Conservation (phyloP, 2,113 vertebrate genomes). For the Dendropsophus ebraccatus region DNA sequence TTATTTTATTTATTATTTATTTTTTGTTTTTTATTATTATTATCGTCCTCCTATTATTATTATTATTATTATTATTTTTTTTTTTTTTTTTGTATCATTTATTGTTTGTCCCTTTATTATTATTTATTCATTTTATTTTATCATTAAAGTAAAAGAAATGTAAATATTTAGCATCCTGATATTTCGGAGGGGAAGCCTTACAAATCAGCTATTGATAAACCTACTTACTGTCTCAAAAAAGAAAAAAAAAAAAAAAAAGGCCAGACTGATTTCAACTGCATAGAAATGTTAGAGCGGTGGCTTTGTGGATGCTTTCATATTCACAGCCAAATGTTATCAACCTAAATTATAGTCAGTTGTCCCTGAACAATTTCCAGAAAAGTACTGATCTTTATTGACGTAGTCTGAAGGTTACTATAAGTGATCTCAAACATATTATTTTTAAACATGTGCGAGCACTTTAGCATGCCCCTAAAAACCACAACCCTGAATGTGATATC, state of each 20-base stretch:
- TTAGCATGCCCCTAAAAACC: slow-evolving; percentile 44
- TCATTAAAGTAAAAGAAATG: not conserved
- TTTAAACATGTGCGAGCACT: slow-evolving; percentile 50
- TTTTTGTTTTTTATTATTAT: too few relatives aligned
- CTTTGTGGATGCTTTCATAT: slow-evolving; percentile 39
- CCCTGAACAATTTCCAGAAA: slow-evolving; percentile 50
- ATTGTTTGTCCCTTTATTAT: too few relatives aligned
- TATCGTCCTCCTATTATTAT: too few relatives aligned
- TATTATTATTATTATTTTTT: too few relatives aligned
- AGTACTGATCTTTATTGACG: slow-evolving; percentile 19
- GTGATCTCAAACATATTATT: slow-evolving; percentile 39
- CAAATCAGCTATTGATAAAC: not conserved
- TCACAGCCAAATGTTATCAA: slow-evolving; percentile 45
- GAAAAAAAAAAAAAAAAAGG: too few relatives aligned
- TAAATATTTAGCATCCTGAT: not conserved
- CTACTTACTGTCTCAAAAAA: slow-evolving; percentile 7
- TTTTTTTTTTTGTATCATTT: too few relatives aligned
- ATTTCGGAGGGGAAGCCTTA: not conserved
- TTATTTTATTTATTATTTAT: too few relatives aligned
- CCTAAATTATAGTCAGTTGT: slow-evolving; percentile 44
- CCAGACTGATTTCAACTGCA: not conserved
- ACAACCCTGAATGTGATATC: slow-evolving; percentile 38
- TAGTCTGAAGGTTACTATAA: slow-evolving; percentile 32
- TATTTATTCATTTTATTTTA: too few relatives aligned
- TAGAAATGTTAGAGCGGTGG: slow-evolving; percentile 12